Percentiles rank a stretch among this genome's conserved stretches.
Evolutionary conservation across 2,113 vertebrate species (phyloP).

Genomic region (Salvelinus alpinus): DNA sequence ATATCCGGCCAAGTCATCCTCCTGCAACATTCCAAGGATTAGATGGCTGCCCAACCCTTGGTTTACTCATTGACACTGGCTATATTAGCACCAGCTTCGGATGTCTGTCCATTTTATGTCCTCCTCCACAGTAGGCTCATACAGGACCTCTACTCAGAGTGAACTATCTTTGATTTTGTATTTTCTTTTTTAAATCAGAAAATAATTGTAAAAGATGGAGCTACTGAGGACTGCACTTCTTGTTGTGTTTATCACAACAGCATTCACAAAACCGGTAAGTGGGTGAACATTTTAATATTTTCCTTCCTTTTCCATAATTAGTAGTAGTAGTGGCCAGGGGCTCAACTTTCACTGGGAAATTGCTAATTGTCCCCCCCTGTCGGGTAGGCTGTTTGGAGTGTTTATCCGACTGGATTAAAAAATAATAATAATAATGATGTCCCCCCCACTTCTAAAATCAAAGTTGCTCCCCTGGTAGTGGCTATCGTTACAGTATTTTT

Average conservation of each 20-base stretch:
- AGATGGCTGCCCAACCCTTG: background rate
- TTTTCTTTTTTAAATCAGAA: background rate
- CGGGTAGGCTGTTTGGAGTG: too few relatives aligned
- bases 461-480: too few relatives aligned
- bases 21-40: background rate
- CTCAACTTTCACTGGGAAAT: too few relatives aligned
- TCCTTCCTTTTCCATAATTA: background rate
- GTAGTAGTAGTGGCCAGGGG: too few relatives aligned
- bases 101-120: background rate
- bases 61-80: background rate
- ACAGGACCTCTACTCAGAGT: background rate
- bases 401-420: too few relatives aligned
- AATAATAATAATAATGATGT: too few relatives aligned
- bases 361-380: too few relatives aligned
- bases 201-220: conserved; percentile 29
- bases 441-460: too few relatives aligned
- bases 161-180: background rate
- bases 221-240: conserved; percentile 26
- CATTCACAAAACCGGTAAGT: conserved; percentile 43
- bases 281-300: too few relatives aligned
- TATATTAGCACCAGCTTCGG: background rate
- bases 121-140: background rate
- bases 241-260: conserved; percentile 24
- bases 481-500: background rate
- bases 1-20: conserved; percentile 4